These are phyloP conservation scores for Sipha flava DNA, from an alignment of 1,140 invertebrate genomes.

Conservation along the genomic window DNA sequence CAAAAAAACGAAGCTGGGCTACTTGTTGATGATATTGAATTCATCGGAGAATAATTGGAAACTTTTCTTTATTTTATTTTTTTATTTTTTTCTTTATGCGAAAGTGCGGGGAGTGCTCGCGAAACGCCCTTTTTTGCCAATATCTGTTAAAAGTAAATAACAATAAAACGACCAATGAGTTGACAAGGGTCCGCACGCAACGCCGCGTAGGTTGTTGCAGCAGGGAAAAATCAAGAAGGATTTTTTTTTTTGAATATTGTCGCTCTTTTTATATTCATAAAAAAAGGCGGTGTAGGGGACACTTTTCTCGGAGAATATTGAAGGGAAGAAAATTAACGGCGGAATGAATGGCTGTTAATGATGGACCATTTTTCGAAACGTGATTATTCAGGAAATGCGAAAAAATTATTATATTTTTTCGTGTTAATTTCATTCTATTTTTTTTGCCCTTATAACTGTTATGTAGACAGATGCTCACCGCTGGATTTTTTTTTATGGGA, in stretches of 20 bases:
- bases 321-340: slow-evolving; percentile 33
- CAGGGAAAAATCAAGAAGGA: background rate
- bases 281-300: background rate
- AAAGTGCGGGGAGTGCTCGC: background rate
- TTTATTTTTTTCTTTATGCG: background rate
- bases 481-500: background rate
- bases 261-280: slow-evolving; percentile 8
- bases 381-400: slow-evolving; percentile 24
- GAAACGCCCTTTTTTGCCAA: slow-evolving; percentile 26
- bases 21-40: slow-evolving; percentile 27
- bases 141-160: slow-evolving; percentile 33
- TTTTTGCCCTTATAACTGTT: background rate
- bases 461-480: background rate
- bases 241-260: slow-evolving; percentile 1
- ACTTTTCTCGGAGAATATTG: slow-evolving; percentile 23
- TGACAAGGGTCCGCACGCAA: slow-evolving; percentile 14
- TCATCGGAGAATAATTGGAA: slow-evolving; percentile 23
- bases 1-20: background rate
- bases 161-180: slow-evolving; percentile 33
- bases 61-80: background rate
- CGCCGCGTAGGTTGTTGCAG: background rate
- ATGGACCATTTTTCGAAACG: slow-evolving; percentile 29
- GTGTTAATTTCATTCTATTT: background rate
- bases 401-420: slow-evolving; percentile 27
- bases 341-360: slow-evolving; percentile 30